A percentile compares a stretch with the other conserved stretches of the same genome.
Conservation (phyloP, 2,888 invertebrate genomes). For the Apocheima hispidaria region DNA sequence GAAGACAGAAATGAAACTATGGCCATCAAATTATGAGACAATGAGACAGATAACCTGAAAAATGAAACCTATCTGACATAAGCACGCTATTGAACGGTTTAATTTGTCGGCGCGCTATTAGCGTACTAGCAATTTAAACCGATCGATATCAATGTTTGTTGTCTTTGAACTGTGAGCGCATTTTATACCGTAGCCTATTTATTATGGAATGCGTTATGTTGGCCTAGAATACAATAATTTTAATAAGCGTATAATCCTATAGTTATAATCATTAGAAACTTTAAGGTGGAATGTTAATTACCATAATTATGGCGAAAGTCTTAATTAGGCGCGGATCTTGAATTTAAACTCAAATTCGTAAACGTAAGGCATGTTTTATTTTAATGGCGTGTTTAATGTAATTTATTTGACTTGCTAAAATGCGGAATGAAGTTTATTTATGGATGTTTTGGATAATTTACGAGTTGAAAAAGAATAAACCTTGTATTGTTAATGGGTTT, state of each 20-base stretch:
- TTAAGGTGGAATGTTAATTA: slow-evolving; percentile 32
- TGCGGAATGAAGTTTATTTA: slow-evolving; percentile 24
- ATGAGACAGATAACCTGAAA: too few relatives aligned
- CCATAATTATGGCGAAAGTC: slow-evolving; percentile 30
- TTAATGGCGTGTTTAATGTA: not conserved
- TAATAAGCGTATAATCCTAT: slow-evolving; percentile 28
- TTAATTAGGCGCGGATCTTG: not conserved
- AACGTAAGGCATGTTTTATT: slow-evolving; percentile 8
- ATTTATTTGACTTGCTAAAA: slow-evolving; percentile 28
- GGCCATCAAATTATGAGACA: too few relatives aligned
- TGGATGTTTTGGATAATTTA: slow-evolving; percentile 26
- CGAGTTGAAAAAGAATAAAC: slow-evolving; percentile 13
- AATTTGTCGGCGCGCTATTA: too few relatives aligned
- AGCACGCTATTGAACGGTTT: too few relatives aligned
- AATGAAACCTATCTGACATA: too few relatives aligned
- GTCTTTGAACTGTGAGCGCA: too few relatives aligned
- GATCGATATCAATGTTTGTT: too few relatives aligned
- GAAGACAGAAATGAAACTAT: too few relatives aligned
- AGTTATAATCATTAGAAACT: slow-evolving; percentile 29
- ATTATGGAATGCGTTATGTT: slow-evolving; percentile 16
- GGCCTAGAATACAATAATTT: slow-evolving; percentile 30
- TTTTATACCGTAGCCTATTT: too few relatives aligned
- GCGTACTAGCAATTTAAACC: too few relatives aligned
- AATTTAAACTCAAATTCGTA: slow-evolving; percentile 6
- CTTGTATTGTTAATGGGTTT: slow-evolving; percentile 23